phyloP scores from a whole-genome alignment of 1,140 invertebrate species.

The Spodoptera frugiperda region DNA sequence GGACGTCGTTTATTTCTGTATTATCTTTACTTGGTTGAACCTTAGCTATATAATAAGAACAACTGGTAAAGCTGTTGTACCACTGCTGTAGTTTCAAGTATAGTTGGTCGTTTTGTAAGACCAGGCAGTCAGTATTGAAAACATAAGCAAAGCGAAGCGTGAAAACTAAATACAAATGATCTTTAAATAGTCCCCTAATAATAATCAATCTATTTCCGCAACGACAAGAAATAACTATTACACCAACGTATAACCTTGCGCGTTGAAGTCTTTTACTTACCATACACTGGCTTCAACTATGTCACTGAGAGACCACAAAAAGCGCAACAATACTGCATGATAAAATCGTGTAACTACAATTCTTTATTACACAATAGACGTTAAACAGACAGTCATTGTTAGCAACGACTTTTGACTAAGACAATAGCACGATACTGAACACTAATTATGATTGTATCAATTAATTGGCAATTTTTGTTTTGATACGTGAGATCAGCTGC shows the following conservation, averaged over 20 bases:
- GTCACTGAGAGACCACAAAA: slow-evolving; percentile 17
- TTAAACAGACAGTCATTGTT: slow-evolving; percentile 33
- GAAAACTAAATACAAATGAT: too few species aligned
- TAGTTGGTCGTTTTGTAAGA: too few species aligned
- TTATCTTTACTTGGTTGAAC: slow-evolving; percentile 5
- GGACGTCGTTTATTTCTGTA: not conserved
- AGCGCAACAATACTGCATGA: slow-evolving; percentile 31
- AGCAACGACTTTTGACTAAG: slow-evolving; percentile 1
- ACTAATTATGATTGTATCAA: slow-evolving; percentile 23
- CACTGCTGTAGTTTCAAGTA: too few species aligned
- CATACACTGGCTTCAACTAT: slow-evolving; percentile 12
- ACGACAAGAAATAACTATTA: too few species aligned
- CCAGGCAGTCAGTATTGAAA: too few species aligned
- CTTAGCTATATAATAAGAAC: too few species aligned
- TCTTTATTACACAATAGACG: slow-evolving; percentile 39
- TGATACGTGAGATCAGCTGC: slow-evolving; percentile 33
- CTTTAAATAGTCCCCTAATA: too few species aligned
- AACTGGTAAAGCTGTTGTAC: too few species aligned
- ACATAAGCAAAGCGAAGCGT: too few species aligned
- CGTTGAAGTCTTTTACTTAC: slow-evolving; percentile 10
- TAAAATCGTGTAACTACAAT: slow-evolving; percentile 33
- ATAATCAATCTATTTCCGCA: too few species aligned
- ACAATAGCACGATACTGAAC: slow-evolving; percentile 41
- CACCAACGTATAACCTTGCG: not conserved
- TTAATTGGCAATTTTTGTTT: slow-evolving; percentile 45